Base-by-base conservation (phyloP, 2,797 vertebrate species). In the Sciaenops ocellatus region DNA sequence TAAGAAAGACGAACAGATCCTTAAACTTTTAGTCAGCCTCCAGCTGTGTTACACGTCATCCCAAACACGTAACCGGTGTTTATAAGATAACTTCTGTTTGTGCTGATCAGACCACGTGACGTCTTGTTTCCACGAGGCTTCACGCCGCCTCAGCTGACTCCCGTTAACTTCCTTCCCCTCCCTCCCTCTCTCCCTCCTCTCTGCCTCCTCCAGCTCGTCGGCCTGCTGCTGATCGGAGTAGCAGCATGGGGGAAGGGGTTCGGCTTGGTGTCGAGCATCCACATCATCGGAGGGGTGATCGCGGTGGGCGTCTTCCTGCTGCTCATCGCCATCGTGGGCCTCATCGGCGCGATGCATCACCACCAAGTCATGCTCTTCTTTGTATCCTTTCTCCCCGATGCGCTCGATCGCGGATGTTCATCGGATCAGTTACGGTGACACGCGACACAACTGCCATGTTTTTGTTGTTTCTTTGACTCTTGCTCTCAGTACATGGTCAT, bases 281-380 rank as follows among this genome's bases (percentile, higher is more conserved):
- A 97, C 90, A 97, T 98, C 92, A 98, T 98, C 16, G 97, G 97
- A 4, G 97, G 96, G n/a, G 97, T 97, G 84, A 97, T 98, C 30
- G 97, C 96, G 0, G 97, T 98, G 85, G 97, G 97, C 7, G 94
- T 98, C 84, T 98, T 98, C 93, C 96, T 98, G 79, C 95, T 98
- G 79, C 93, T 98, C 80, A 98, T 98, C 20, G 95, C 97, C 55
- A 95, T 98, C n/a, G 96, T 97, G 1, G 97, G 97, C 4, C 95
- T 98, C 69, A 91, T 98, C 16, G 97, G 97, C 16, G 97, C 97
- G 0, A 89, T 97, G 54, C 96, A 96, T 85, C 97, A 98, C 89
- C 97, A 98, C 92, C 97, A 98, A 96, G 97, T 98, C 84, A 95
- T 98, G 96, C 96, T 98, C 0, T 98, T 98, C 95, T 98, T 98